These are phyloP conservation scores for Eptesicus fuscus DNA, from an alignment of 2,113 vertebrate species.

Conservation along the genomic window DNA sequence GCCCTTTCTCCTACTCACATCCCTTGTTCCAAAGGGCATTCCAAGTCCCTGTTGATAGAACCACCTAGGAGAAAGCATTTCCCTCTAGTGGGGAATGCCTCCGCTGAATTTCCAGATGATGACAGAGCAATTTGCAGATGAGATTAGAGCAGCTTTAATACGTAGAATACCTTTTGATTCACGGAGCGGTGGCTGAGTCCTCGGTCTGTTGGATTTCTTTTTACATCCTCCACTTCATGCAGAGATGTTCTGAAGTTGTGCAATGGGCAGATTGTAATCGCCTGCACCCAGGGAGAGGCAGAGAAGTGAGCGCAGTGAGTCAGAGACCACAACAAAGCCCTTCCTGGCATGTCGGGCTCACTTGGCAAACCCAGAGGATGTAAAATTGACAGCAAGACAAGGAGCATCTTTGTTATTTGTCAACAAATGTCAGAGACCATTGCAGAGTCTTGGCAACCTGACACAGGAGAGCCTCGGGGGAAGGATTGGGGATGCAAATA, in stretches of 20 bases:
- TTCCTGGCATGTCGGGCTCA: conserved; percentile 68
- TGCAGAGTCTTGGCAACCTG: conserved; percentile 46
- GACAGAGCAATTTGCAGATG: neutral
- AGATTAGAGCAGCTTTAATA: neutral
- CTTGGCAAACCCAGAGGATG: conserved; percentile 72
- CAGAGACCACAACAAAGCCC: conserved; percentile 78
- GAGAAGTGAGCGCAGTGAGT: conserved; percentile 72
- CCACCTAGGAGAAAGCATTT: neutral
- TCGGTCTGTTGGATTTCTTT: neutral
- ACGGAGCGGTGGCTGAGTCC: conserved; percentile 34
- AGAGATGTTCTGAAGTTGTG: conserved; percentile 69
- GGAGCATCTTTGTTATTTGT: conserved; percentile 69
- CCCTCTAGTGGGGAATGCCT: neutral
- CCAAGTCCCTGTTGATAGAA: neutral
- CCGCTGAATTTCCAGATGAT: neutral
- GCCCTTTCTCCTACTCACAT: neutral
- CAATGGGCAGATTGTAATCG: conserved; percentile 61
- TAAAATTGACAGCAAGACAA: conserved; percentile 65
- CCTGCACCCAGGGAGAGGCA: conserved; percentile 77
- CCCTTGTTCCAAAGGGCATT: neutral
- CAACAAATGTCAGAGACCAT: conserved; percentile 59
- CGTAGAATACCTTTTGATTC: neutral
- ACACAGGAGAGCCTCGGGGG: neutral
- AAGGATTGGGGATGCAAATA: neutral
- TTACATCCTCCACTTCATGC: conserved; percentile 37